Evolutionary conservation across 2,797 vertebrate species (phyloP).

Genomic region (Siniperca obscura): DNA sequence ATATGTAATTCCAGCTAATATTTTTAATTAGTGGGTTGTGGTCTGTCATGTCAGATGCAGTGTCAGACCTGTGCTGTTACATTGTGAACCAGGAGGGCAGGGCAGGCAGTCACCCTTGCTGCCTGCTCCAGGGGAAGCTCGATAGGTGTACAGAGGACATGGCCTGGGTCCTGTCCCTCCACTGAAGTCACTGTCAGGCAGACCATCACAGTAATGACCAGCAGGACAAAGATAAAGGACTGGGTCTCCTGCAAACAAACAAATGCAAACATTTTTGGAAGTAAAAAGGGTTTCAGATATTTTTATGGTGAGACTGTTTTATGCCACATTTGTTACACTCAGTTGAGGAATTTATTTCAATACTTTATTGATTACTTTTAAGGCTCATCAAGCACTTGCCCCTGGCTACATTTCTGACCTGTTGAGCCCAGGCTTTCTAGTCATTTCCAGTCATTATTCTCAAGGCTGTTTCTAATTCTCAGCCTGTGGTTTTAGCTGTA

Average conservation of each 20-base stretch:
- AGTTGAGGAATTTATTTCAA: constrained; percentile 8
- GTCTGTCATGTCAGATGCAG: not conserved
- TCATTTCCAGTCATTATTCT: constrained; percentile 3
- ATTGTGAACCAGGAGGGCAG: constrained; percentile 88
- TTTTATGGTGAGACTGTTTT: not conserved
- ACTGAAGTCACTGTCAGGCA: constrained; percentile 70
- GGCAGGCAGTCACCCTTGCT: constrained; percentile 86
- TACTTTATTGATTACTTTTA: constrained; percentile 25
- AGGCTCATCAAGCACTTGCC: not conserved
- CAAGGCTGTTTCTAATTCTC: constrained; percentile 6
- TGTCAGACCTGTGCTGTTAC: constrained; percentile 86
- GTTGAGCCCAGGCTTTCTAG: not conserved
- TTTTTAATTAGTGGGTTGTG: not conserved
- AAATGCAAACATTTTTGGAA: not conserved
- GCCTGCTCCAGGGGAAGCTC: constrained; percentile 82
- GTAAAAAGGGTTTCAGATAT: not conserved
- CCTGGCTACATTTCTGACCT: not conserved
- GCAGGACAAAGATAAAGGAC: constrained; percentile 83
- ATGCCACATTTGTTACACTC: not conserved
- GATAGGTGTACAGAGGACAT: constrained; percentile 89
- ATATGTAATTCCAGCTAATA: not conserved
- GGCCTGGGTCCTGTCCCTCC: constrained; percentile 80
- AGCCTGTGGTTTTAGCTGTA: constrained; percentile 8
- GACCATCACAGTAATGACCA: constrained; percentile 90
- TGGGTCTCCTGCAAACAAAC: constrained; percentile 82